A percentile compares a stretch with the other conserved stretches of the same genome.
phyloP scores from a whole-genome alignment of 2,797 vertebrate species.

The Rhynchotus rufescens region DNA sequence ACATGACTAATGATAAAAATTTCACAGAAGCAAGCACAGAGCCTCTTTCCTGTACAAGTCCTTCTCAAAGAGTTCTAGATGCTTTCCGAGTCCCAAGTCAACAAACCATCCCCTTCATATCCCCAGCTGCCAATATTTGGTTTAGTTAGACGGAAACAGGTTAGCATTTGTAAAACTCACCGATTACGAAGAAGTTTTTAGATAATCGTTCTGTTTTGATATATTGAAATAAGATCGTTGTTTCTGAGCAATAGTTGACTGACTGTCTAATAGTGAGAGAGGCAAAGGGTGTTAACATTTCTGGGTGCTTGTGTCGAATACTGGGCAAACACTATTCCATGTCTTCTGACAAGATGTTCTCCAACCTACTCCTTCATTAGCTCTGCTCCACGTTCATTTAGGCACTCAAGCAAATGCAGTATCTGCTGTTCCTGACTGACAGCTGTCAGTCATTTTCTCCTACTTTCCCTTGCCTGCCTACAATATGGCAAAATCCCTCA shows the following conservation, averaged over 20 bases:
- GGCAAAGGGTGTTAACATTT: neutral
- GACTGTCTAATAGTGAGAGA: neutral
- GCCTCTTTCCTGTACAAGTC: neutral
- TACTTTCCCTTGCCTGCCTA: neutral
- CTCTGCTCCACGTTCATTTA: accelerated
- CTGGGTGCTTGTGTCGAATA: neutral
- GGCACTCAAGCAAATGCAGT: accelerated
- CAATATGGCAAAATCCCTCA: neutral
- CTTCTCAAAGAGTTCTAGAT: neutral
- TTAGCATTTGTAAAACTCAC: neutral
- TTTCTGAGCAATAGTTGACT: neutral
- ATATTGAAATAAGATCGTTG: too few relatives aligned
- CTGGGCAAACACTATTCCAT: neutral
- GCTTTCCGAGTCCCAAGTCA: neutral
- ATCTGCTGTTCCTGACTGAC: neutral
- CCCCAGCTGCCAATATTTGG: neutral
- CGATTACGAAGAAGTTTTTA: neutral
- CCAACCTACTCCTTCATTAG: neutral
- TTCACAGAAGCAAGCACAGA: neutral
- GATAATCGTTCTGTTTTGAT: neutral
- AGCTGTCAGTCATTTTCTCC: neutral
- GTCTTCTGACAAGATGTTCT: neutral
- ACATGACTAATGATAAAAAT: neutral
- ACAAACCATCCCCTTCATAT: neutral
- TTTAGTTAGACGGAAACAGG: neutral